Conservation (phyloP, 1,140 invertebrate species). For the Meloidogyne floridensis region DNA sequence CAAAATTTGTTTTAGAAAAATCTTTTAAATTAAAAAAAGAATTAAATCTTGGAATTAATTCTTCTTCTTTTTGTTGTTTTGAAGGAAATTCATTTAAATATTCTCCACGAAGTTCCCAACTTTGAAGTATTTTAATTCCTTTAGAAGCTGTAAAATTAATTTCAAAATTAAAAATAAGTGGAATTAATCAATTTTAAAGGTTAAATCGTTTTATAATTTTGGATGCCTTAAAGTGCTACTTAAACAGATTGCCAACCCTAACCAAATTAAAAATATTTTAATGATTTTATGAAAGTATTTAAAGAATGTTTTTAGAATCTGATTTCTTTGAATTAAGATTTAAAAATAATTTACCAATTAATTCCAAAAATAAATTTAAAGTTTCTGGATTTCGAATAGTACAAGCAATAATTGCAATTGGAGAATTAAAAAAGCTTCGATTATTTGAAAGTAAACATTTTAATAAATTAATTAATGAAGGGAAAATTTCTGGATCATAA, state of each 20-base stretch:
- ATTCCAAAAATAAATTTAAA: neutral
- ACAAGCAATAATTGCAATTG: constrained; percentile 4
- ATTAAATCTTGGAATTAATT: neutral
- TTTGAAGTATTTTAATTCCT: neutral
- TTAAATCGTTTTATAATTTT: no score
- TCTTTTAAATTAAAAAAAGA: neutral
- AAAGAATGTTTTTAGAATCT: no score
- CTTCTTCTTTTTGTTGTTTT: neutral
- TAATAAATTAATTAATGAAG: neutral
- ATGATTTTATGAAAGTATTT: no score
- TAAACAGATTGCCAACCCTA: no score
- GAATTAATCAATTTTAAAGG: no score
- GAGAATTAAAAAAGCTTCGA: neutral
- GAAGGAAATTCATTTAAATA: neutral
- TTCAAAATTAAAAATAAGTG: no score
- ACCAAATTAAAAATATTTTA: no score
- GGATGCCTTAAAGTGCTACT: no score
- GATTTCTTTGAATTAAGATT: neutral
- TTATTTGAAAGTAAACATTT: neutral
- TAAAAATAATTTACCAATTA: neutral
- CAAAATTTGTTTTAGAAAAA: neutral
- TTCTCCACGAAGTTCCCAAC: constrained; percentile 1
- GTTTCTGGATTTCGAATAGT: neutral
- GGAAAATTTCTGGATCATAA: neutral
- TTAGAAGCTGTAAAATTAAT: neutral